A percentile compares a stretch with the other conserved stretches of the same genome.
phyloP scores from a whole-genome alignment of 2,888 invertebrate species.

The Dynastes hyllus region DNA sequence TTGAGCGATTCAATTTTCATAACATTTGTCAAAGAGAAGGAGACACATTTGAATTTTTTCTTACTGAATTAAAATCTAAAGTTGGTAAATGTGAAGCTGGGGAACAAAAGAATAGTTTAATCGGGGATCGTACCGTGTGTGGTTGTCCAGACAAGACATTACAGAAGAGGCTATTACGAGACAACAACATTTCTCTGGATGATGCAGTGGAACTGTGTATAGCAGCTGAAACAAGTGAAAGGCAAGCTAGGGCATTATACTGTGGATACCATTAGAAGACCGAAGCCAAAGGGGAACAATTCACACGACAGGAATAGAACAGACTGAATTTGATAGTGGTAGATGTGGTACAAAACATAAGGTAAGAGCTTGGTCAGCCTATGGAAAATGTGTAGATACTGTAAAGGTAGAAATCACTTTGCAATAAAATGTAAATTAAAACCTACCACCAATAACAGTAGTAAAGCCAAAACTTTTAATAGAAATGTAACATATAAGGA shows the following conservation, averaged over 20 bases:
- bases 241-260: neutral
- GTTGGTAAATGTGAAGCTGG: neutral
- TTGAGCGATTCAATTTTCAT: conserved; percentile 5
- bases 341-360: neutral
- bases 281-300: neutral
- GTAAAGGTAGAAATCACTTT: conserved; percentile 15
- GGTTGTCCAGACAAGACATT: neutral
- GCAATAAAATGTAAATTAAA: neutral
- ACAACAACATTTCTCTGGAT: neutral
- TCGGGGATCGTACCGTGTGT: no score
- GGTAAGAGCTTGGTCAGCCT: neutral
- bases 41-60: neutral
- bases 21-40: conserved; percentile 1
- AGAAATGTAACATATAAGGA: no score
- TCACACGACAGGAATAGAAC: neutral
- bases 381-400: neutral
- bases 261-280: neutral
- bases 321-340: neutral
- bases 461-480: neutral
- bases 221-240: neutral
- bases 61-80: neutral
- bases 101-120: no score
- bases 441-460: neutral
- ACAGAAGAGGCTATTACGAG: neutral
- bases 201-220: neutral